Conservation (phyloP, 2,888 invertebrate genomes). For the Eugnorisma glareosa region DNA sequence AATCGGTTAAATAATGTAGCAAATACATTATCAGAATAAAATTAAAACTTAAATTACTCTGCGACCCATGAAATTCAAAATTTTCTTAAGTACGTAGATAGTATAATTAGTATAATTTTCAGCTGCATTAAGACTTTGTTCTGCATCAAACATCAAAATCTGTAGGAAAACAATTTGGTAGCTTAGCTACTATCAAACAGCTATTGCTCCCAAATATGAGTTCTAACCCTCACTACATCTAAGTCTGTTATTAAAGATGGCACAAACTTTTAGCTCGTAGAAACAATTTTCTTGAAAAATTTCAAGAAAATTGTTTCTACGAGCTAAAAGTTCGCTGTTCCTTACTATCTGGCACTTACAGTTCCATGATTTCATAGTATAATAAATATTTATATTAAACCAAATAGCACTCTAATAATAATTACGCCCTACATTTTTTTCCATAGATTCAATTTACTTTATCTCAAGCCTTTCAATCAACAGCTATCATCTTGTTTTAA, state of each 20-base stretch:
- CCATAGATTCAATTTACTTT: constrained; percentile 1
- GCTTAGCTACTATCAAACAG: background rate
- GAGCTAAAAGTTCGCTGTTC: background rate
- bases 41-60: constrained; percentile 14
- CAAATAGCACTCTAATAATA: background rate
- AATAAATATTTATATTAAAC: background rate
- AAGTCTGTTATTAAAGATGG: background rate
- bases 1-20: constrained; percentile 32
- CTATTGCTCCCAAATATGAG: background rate
- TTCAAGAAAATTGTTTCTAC: background rate
- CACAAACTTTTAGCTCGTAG: too few relatives aligned
- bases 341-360: background rate
- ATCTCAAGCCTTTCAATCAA: constrained; percentile 41
- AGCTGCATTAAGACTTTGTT: background rate
- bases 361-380: background rate
- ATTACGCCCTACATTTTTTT: background rate
- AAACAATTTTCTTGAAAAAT: too few relatives aligned
- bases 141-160: background rate
- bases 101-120: background rate
- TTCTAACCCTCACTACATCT: background rate
- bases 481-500: constrained; percentile 49
- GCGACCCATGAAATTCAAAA: constrained; percentile 12
- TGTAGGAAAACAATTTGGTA: background rate
- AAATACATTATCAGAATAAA: constrained; percentile 38
- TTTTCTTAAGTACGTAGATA: background rate